phyloP scores from a whole-genome alignment of 30 jellyfish, hydroid and myxozoan species.

The Nemopilema nomurai region DNA sequence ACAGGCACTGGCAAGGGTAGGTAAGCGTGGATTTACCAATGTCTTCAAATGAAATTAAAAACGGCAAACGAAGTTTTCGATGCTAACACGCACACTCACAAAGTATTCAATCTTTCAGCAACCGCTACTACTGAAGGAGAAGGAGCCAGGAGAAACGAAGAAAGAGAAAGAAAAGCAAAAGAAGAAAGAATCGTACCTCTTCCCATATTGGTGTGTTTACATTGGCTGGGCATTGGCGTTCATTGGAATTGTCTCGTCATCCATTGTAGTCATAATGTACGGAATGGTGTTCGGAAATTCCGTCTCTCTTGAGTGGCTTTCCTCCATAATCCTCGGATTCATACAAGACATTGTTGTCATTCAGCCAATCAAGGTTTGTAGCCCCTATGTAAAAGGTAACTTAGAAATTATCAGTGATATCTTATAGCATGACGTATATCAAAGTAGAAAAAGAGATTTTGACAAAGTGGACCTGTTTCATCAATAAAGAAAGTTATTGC shows the following conservation, averaged over 20 bases:
- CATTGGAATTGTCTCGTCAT: conserved; percentile 61
- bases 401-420: too few species aligned
- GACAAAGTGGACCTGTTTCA: too few species aligned
- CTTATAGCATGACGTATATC: too few species aligned
- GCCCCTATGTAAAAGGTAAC: too few species aligned
- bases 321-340: conserved; percentile 58
- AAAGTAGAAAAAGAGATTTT: too few species aligned
- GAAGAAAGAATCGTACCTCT: conserved; percentile 61
- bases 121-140: conserved; percentile 22
- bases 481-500: too few species aligned
- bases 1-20: too few species aligned
- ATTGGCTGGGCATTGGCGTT: conserved; percentile 76
- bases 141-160: conserved; percentile 13
- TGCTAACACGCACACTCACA: background rate
- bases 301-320: conserved; percentile 86
- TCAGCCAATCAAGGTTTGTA: conserved; percentile 86
- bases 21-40: too few species aligned
- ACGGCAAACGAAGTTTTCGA: too few species aligned
- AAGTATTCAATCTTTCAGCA: conserved; percentile 3
- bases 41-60: too few species aligned
- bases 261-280: conserved; percentile 80
- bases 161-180: conserved; percentile 28
- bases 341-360: conserved; percentile 83
- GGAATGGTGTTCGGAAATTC: conserved; percentile 95
- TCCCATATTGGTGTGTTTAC: conserved; percentile 95